Conservation (phyloP, 2,888 invertebrate genomes). For the Acanthosoma haemorrhoidale region DNA sequence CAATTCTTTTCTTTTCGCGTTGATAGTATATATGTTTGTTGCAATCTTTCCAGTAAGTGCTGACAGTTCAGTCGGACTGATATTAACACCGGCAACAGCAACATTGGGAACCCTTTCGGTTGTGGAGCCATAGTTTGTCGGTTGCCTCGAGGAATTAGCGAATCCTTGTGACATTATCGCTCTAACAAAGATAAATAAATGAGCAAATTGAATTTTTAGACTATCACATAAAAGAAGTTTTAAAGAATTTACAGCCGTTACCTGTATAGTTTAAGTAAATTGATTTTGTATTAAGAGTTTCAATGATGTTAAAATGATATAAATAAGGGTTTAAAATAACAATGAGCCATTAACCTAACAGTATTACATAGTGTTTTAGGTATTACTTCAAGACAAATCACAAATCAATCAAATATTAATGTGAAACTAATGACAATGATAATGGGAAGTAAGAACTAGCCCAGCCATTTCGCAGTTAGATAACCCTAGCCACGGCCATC, state of each 20-base stretch:
- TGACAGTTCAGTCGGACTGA: conserved; percentile 69
- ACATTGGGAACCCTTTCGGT: conserved; percentile 56
- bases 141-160: conserved; percentile 8
- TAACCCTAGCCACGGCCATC: neutral
- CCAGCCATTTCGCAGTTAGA: conserved; percentile 8
- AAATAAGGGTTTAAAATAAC: neutral
- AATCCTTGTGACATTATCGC: conserved; percentile 24
- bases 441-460: no score
- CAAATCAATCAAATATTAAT: no score
- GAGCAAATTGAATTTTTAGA: no score
- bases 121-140: conserved; percentile 38
- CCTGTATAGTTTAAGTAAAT: no score
- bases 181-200: neutral
- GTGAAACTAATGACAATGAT: no score
- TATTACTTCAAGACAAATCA: neutral
- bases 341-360: neutral
- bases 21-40: conserved; percentile 72
- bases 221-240: neutral
- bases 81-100: conserved; percentile 50
- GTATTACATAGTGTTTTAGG: neutral
- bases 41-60: conserved; percentile 75
- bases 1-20: conserved; percentile 63
- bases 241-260: neutral
- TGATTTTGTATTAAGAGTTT: no score
- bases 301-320: no score